phyloP scores from a whole-genome alignment of 2,113 vertebrate genomes.

The Vimba vimba region DNA sequence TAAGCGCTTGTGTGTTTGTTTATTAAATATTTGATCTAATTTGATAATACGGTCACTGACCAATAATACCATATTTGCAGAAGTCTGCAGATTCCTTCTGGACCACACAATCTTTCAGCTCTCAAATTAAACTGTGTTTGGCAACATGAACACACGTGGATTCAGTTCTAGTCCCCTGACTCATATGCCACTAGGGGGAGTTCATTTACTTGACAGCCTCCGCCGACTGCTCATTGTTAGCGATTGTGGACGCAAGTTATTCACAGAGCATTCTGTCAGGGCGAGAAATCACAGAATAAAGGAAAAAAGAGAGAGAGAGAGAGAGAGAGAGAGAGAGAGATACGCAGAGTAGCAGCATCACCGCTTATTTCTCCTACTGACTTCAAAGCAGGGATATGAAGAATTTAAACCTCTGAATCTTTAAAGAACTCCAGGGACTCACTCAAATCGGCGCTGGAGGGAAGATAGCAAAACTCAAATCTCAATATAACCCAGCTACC shows the following conservation, averaged over 20 bases:
- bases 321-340: neutral
- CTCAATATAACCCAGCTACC: conserved; percentile 58
- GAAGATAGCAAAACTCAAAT: conserved; percentile 65
- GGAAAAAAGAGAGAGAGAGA: neutral
- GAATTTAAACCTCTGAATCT: conserved; percentile 76
- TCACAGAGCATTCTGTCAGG: conserved; percentile 47
- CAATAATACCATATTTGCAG: neutral
- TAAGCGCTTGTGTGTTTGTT: neutral
- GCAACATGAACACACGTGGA: neutral
- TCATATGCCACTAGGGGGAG: neutral
- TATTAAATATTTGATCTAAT: neutral
- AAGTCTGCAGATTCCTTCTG: neutral
- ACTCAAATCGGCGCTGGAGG: conserved; percentile 73
- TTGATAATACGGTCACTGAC: neutral
- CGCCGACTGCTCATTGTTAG: neutral
- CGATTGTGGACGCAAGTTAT: conserved; percentile 5
- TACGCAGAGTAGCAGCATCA: conserved; percentile 53
- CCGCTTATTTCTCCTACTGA: conserved; percentile 64
- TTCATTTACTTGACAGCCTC: neutral
- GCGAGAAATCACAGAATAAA: conserved; percentile 35
- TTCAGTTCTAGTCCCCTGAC: neutral
- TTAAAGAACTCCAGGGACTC: conserved; percentile 73
- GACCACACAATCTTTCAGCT: neutral
- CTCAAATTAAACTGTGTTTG: neutral
- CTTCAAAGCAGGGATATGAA: conserved; percentile 77